A percentile compares a stretch with the other conserved stretches of the same genome.
Conservation (phyloP, 2,113 vertebrate species). For the Picathartes gymnocephalus region DNA sequence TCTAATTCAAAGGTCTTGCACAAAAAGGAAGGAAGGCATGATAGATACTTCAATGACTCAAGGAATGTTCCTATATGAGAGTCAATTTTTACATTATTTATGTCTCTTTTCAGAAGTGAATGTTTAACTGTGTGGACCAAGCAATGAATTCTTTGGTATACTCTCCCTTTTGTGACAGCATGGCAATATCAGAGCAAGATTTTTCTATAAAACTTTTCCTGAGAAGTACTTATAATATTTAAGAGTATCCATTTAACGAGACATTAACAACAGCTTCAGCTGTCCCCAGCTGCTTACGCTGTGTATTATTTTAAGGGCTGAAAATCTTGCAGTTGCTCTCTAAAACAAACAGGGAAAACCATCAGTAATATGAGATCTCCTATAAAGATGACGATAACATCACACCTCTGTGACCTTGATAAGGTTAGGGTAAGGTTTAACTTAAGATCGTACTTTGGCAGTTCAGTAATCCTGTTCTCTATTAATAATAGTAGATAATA, state of each 20-base stretch:
- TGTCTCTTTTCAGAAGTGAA: neutral
- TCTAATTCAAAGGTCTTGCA: neutral
- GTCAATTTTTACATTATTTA: conserved; percentile 16
- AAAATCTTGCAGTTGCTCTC: neutral
- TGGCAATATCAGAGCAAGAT: neutral
- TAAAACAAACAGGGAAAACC: neutral
- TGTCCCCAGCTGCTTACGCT: neutral
- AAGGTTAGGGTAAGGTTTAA: neutral
- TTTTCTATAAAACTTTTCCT: neutral
- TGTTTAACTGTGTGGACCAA: neutral
- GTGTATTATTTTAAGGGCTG: neutral
- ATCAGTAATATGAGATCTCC: neutral
- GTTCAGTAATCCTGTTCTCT: neutral
- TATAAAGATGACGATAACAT: neutral
- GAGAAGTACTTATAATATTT: neutral
- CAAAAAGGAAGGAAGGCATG: neutral
- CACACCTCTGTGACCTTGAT: neutral
- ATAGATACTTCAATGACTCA: neutral
- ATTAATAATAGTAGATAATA: no score
- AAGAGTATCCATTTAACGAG: neutral
- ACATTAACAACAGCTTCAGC: neutral
- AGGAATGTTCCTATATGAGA: neutral
- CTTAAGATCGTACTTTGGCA: neutral
- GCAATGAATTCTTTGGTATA: neutral
- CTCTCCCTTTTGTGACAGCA: neutral